Conservation (phyloP, 1,140 invertebrate genomes). For the Eumeta japonica region DNA sequence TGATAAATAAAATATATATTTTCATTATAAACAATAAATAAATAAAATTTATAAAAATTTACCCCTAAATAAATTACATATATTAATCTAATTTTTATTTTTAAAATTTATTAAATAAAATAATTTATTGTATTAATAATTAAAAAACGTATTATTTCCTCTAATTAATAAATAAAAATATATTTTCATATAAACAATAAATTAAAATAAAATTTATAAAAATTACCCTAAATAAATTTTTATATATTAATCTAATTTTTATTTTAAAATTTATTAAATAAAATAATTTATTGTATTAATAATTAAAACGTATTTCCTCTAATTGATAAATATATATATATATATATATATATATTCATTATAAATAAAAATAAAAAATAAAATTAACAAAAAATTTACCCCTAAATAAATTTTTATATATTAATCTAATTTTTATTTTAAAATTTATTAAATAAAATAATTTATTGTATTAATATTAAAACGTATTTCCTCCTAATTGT, state of each 20-base stretch:
- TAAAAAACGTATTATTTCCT: too few species aligned
- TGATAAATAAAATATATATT: too few species aligned
- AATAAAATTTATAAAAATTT: constrained; percentile 40
- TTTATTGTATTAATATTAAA: too few species aligned
- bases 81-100: constrained; percentile 26
- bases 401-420: too few species aligned
- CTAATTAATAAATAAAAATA: too few species aligned
- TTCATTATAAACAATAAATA: too few species aligned
- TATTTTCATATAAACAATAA: too few species aligned
- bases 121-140: constrained; percentile 30
- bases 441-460: constrained; percentile 59
- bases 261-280: constrained; percentile 30
- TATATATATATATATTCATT: too few species aligned
- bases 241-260: constrained; percentile 19
- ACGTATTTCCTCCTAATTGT: constrained; percentile 20
- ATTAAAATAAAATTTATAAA: constrained; percentile 24
- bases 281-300: constrained; percentile 28
- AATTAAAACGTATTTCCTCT: constrained; percentile 58
- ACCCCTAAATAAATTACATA: too few species aligned
- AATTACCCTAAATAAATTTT: constrained; percentile 8
- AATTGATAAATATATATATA: too few species aligned
- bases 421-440: constrained; percentile 26
- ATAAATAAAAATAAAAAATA: too few species aligned
- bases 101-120: constrained; percentile 24
- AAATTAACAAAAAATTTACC: too few species aligned